Base-by-base conservation (phyloP, 2,888 invertebrate genomes). In the Tachina fera region DNA sequence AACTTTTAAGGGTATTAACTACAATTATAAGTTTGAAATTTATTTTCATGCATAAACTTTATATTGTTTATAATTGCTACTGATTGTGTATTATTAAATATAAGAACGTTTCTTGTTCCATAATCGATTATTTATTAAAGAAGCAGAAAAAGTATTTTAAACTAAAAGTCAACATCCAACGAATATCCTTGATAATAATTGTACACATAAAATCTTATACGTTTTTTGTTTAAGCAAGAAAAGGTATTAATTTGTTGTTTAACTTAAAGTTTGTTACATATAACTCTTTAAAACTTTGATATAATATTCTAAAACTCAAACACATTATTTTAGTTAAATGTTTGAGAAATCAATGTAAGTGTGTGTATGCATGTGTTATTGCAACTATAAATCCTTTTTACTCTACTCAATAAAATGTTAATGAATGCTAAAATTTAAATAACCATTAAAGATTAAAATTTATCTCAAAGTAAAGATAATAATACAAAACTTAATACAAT, bases 401-500 rank as follows among this genome's bases (percentile, higher is more conserved):
- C 14, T 71, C 19, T 58, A 13, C 49, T 31, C 67, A 68, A 81
- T 84, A 85, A 85, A 82, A 79, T 83, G 70, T 71, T 83, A 86
- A 86, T 79, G 71, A 83, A 75, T 75, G 83, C 79, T 86, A 83
- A 86, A 86, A 86, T 86, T 86, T 60, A 75, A 86, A 86, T 83
- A 79, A 78, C 70, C 78, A 70, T 77, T 85, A 71, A 70, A 75
- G 85, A 78, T 78, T 78, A 71, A 49, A 75, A 74, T 70, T 70
- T 76, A 82, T 70, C 53, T 49, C 16, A 56, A 61, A 58, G 56
- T 56, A 47, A 56, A 63, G 76, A 56, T 71, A 63, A 61, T 9
- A 75, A 56, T 39, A 68, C 16, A 45, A 77, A 81, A 85, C 60
- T 81, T 81, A 82, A 78, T 82, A 58, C 74, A 51, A 56, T 70